Conservation (phyloP, 2,888 invertebrate genomes). For the Thelaira solivaga region DNA sequence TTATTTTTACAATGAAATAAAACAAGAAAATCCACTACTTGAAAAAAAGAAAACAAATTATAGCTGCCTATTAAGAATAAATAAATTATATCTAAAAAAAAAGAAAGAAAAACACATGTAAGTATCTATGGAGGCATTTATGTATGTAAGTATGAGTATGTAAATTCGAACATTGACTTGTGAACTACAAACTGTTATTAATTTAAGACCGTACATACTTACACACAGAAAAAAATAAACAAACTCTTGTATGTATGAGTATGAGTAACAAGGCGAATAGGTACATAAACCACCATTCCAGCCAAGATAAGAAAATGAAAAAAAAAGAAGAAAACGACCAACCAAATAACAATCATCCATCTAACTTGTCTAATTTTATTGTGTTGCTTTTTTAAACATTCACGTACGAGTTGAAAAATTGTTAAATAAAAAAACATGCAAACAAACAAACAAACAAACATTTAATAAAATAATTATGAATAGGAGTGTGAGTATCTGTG, state of each 20-base stretch:
- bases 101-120: background rate
- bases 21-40: background rate
- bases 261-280: background rate
- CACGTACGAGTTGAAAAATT: constrained; percentile 24
- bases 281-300: background rate
- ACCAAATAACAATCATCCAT: constrained; percentile 26
- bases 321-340: background rate
- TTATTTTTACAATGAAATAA: background rate
- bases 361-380: constrained; percentile 59
- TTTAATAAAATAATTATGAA: background rate
- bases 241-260: background rate
- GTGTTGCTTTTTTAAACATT: constrained; percentile 43
- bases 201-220: background rate
- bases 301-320: background rate
- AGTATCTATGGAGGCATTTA: too few relatives aligned
- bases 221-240: too few relatives aligned
- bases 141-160: background rate
- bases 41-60: background rate
- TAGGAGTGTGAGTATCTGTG: too few relatives aligned
- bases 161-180: constrained; percentile 45
- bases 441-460: background rate
- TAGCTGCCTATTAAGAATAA: too few relatives aligned
- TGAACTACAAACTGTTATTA: constrained; percentile 18
- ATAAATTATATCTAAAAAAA: background rate
- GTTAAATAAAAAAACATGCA: too few relatives aligned